Evolutionary conservation across 2,797 vertebrate species (phyloP), one percentile per base, ranked within the genome.

Genomic region (Sebastes kiyomatsui): DNA sequence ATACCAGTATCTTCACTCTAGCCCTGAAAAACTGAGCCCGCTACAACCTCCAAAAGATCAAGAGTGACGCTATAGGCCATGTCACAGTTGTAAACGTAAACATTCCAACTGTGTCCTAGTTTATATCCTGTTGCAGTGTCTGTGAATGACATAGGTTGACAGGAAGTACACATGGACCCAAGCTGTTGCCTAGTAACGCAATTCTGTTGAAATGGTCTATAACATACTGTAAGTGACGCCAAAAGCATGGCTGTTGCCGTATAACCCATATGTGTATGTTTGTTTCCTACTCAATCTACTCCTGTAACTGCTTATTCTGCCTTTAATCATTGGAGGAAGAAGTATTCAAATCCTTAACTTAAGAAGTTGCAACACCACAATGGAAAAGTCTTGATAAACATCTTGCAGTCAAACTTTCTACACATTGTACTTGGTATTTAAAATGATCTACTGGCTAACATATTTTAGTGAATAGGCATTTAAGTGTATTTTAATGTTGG

Each of bases 381-480:
- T 14, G 3, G 60, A 62, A 62, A 62, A 28, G 7, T 30, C 4
- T 1, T 1, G 27, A 30, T 28, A 16, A 59, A 61, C 9, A 6
- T n/a, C 28, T 9, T 32, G 28, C 28, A 61, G 46, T 49, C 14
- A 49, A 49, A 49, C 59, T 32, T 32, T 61, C 18, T 32, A 20
- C 18, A 61, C 8, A 10, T n/a, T 13, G 59, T n/a, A 8, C 11
- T 62, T 33, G 11, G 20, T 22, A 42, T 14, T 30, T 7, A 9
- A 35, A 35, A 62, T 9, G 7, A 55, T 14, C 18, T 30, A 30
- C 27, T 16, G 18, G 58, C 27, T 18, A 0, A 60, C 27, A 38
- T 38, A 38, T 38, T 38, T 38, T 38, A 59, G 13, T 42, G 38
- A 42, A 0, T 42, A 42, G 38, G 7, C 0, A 62, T 5, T 62